A percentile compares a stretch with the other conserved stretches of the same genome.
Conservation (phyloP, 1,140 invertebrate species). For the Acyrthosiphon pisum region DNA sequence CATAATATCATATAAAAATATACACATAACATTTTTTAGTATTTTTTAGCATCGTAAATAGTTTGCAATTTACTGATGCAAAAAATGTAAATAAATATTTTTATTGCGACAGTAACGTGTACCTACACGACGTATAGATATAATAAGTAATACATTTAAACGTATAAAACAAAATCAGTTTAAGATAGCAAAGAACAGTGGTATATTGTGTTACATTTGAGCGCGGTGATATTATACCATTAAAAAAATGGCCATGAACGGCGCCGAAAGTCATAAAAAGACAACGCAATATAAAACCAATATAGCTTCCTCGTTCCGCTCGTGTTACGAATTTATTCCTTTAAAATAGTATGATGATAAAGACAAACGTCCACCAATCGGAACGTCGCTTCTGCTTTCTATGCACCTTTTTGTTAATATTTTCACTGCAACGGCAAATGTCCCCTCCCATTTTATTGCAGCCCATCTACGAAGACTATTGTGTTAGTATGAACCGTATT, state of each 20-base stretch:
- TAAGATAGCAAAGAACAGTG: not conserved
- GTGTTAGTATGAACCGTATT: not conserved
- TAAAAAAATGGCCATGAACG: not conserved
- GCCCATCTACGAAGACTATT: not conserved
- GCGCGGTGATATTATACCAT: not conserved
- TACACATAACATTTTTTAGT: not conserved
- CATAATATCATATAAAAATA: not conserved
- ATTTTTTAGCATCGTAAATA: not conserved
- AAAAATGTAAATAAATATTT: conserved; percentile 5
- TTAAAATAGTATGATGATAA: not conserved
- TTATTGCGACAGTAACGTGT: not conserved
- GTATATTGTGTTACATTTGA: not conserved
- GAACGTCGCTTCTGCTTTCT: not conserved
- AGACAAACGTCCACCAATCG: not conserved
- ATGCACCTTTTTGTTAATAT: not conserved
- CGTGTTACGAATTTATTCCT: not conserved
- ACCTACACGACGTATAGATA: not conserved
- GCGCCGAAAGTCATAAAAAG: not conserved
- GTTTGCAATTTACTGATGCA: not conserved
- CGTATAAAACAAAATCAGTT: not conserved
- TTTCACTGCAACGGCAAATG: not conserved
- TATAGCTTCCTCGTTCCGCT: conserved; percentile 12
- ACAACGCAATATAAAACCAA: not conserved
- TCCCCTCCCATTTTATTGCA: not conserved
- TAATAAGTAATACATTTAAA: not conserved